Evolutionary conservation across 2,113 vertebrate species (phyloP).

Genomic region (Edolisoma coerulescens): DNA sequence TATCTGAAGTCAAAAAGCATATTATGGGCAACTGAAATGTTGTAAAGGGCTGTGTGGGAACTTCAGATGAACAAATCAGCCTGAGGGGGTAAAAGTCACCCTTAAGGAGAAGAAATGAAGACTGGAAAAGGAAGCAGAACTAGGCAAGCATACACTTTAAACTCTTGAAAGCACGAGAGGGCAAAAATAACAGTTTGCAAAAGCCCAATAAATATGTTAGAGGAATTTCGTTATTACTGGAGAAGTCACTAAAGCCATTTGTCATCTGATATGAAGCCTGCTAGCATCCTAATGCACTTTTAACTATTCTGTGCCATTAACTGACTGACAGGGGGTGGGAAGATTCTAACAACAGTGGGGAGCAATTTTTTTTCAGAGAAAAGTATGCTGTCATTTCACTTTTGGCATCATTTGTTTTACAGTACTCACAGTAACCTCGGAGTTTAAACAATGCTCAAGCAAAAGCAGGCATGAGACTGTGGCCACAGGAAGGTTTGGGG

Average conservation of each 20-base stretch:
- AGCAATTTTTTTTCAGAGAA: not conserved
- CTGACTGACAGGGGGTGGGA: not conserved
- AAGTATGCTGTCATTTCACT: not conserved
- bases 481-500: conserved; percentile 15
- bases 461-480: not conserved
- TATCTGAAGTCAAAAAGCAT: not conserved
- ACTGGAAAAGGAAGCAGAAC: not conserved
- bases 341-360: not conserved
- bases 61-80: not conserved
- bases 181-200: not conserved
- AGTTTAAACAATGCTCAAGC: conserved; percentile 15
- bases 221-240: not conserved
- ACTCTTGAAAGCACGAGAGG: not conserved
- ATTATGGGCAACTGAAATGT: not conserved
- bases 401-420: not conserved
- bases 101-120: not conserved
- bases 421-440: not conserved
- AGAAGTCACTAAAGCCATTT: not conserved
- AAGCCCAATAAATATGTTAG: not conserved
- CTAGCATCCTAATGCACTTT: not conserved
- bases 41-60: not conserved
- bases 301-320: not conserved
- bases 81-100: not conserved
- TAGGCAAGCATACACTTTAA: not conserved
- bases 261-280: not conserved